Conservation (phyloP, 2,888 invertebrate species). For the Toxonevra muliebris region DNA sequence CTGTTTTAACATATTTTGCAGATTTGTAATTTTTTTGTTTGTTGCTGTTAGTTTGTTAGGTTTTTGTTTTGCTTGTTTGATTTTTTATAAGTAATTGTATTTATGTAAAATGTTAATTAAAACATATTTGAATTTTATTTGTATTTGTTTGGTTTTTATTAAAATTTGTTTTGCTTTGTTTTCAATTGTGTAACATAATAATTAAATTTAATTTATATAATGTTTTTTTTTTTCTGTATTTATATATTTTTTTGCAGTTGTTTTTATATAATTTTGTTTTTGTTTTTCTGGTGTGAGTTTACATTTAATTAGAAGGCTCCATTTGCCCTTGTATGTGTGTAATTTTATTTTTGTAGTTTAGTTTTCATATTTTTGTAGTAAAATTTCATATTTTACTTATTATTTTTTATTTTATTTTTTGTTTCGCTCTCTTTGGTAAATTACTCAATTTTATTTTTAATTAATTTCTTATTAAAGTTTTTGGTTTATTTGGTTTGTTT, state of each 20-base stretch:
- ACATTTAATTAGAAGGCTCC: too few relatives aligned
- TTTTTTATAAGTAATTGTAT: background rate
- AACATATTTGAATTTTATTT: too few relatives aligned
- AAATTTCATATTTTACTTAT: too few relatives aligned
- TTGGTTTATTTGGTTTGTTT: background rate
- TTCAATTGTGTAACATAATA: constrained; percentile 20
- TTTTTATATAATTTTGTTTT: too few relatives aligned
- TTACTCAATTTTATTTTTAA: background rate
- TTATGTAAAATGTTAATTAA: constrained; percentile 15
- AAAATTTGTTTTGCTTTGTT: constrained; percentile 27
- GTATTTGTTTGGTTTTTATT: constrained; percentile 29
- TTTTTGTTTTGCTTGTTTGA: too few relatives aligned
- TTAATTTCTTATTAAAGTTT: background rate
- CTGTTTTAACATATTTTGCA: constrained; percentile 20
- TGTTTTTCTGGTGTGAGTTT: too few relatives aligned
- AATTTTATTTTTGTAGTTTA: too few relatives aligned
- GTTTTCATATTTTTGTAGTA: too few relatives aligned
- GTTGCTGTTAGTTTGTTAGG: constrained; percentile 11
- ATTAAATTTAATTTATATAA: constrained; percentile 28
- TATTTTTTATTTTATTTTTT: background rate
- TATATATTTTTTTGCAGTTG: constrained; percentile 1
- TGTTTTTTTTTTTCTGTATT: constrained; percentile 25
- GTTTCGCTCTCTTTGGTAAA: background rate
- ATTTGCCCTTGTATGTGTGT: too few relatives aligned
- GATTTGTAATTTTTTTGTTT: background rate